A percentile compares a stretch with the other conserved stretches of the same genome.
Conservation (phyloP, 2,888 invertebrate genomes). For the Meiosimyza decipiens region DNA sequence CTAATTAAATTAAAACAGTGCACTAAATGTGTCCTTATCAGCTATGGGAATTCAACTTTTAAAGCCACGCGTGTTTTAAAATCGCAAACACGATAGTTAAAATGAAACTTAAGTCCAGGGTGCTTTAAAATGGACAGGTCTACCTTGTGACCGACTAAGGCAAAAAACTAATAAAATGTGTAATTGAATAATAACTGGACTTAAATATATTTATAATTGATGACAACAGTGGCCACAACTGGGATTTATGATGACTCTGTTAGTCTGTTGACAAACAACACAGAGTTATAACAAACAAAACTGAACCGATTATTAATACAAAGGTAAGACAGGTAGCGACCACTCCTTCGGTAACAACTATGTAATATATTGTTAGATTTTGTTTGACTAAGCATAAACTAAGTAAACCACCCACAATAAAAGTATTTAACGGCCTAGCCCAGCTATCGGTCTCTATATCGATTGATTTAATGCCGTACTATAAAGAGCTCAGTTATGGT, state of each 20-base stretch:
- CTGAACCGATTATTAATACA: not conserved
- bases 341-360: not conserved
- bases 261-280: not conserved
- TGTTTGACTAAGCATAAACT: slow-evolving; percentile 18
- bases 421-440: slow-evolving; percentile 10
- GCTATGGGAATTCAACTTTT: not conserved
- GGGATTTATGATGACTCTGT: slow-evolving; percentile 7
- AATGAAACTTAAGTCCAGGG: not conserved
- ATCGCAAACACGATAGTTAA: not conserved
- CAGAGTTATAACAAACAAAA: not conserved
- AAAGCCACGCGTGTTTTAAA: not conserved
- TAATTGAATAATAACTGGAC: slow-evolving; percentile 25
- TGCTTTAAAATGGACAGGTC: not conserved
- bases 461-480: slow-evolving; percentile 5
- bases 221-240: slow-evolving; percentile 15
- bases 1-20: slow-evolving; percentile 5
- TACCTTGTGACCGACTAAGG: slow-evolving; percentile 9
- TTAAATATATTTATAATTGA: slow-evolving; percentile 30
- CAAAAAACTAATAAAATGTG: not conserved
- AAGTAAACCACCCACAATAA: slow-evolving; percentile 26
- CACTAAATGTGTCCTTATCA: slow-evolving; percentile 1
- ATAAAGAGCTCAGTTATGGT: slow-evolving; percentile 26
- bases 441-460: slow-evolving; percentile 6
- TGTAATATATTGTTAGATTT: not conserved
- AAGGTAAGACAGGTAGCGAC: slow-evolving; percentile 15